Percentiles rank a stretch among this genome's conserved stretches.
phyloP scores from a whole-genome alignment of 2,113 vertebrate species.

The Gobius niger region DNA sequence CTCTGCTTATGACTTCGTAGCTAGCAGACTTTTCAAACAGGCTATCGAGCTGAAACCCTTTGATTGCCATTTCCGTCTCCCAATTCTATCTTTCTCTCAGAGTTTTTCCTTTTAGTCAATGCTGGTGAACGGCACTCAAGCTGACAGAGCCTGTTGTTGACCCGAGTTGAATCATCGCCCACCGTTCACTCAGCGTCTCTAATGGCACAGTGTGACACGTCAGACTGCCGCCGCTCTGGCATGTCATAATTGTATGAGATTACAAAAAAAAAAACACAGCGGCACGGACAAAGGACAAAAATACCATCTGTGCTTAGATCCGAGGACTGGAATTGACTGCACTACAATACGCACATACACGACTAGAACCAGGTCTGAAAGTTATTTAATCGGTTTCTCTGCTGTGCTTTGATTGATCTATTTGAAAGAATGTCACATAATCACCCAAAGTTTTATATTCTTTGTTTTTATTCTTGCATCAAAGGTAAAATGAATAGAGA shows the following conservation, averaged over 20 bases:
- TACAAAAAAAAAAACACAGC: neutral
- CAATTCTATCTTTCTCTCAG: neutral
- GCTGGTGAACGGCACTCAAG: neutral
- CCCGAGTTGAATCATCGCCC: constrained; percentile 4
- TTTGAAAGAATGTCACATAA: too few relatives aligned
- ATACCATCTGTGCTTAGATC: neutral
- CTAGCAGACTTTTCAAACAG: too few relatives aligned
- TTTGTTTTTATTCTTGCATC: too few relatives aligned
- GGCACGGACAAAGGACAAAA: neutral
- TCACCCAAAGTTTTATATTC: too few relatives aligned
- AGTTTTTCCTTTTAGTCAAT: neutral
- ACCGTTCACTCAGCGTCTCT: neutral
- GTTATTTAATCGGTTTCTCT: neutral
- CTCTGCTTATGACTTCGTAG: too few relatives aligned
- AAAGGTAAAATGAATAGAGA: too few relatives aligned
- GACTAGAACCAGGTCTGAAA: neutral
- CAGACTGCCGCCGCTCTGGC: neutral
- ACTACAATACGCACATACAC: neutral
- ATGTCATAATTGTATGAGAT: constrained; percentile 6
- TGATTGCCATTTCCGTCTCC: neutral
- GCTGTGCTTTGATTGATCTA: neutral
- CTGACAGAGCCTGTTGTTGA: constrained; percentile 6
- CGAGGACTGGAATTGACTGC: neutral
- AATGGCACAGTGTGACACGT: constrained; percentile 6
- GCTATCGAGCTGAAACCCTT: neutral